Base-by-base conservation (phyloP, 2,888 invertebrate species). In the Hydropsyche betteni region DNA sequence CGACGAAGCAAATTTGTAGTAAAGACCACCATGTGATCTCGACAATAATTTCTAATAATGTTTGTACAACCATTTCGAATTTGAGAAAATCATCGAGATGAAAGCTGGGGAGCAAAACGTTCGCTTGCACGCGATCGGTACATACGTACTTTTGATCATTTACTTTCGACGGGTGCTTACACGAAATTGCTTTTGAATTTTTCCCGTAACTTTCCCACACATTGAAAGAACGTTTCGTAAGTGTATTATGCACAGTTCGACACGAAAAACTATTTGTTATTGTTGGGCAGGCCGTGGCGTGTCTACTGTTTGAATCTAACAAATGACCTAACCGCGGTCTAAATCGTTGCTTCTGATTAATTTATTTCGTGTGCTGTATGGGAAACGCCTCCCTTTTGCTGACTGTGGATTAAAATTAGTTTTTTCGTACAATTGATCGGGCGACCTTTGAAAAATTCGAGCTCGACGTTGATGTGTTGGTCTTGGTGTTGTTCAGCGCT, bases 101-200 rank as follows among this genome's bases (percentile, higher is more conserved):
- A 64, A 64, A 64, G 64, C 34, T 58, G 58, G 58, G 58, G 58
- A 58, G 58, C 58, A 58, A 58, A 58, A 58, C 58, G 58, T 58
- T 64, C 36, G 10, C 36, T 0, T 10, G 36, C 64, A 64, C 64
- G 64, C 64, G 1, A 64, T 61, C 33, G 10, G 10, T 44, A 44
- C 10, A 44, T 44, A 33, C 33, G 10, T 64, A 36, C 64, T n/a
- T 64, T 8, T 36, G 8, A 7, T 33, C 64, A 7, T 33, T 7
- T 64, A 64, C 61, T 16, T 44, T 44, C 44, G 44, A 2, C 14
- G 16, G 16, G 10, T 33, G 16, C 64, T 33, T 36, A n/a, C 64
- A 36, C 64, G 34, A 58, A 58, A 58, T 58, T 24, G 24, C 64
- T 36, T 64, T 64, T 36, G 36, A 36, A 36, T 64, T 64, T 36